Conservation (phyloP, 2,797 vertebrate genomes). For the Limnodromus scolopaceus region DNA sequence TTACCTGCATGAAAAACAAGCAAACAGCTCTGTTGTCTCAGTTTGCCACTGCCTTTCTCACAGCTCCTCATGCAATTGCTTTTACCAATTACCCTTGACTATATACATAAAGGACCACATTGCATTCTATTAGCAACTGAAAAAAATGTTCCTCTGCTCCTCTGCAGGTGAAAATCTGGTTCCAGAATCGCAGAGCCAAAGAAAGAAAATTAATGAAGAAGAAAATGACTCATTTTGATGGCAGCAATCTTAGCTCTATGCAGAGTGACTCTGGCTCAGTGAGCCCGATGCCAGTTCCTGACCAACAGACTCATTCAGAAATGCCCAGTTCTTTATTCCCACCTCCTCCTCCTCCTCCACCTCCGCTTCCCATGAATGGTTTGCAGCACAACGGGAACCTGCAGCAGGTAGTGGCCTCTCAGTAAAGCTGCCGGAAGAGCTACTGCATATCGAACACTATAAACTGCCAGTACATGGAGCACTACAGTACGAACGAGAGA, state of each 20-base stretch:
- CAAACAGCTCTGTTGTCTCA: neutral
- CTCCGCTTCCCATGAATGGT: slow-evolving; percentile 79
- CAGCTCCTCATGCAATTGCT: neutral
- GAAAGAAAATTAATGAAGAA: slow-evolving; percentile 94
- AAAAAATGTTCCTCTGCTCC: neutral
- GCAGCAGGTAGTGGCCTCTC: slow-evolving; percentile 87
- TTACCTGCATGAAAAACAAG: neutral
- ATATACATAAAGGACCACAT: neutral
- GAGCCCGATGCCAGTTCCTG: slow-evolving; percentile 87
- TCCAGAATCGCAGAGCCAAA: slow-evolving; percentile 94
- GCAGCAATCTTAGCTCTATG: slow-evolving; percentile 85
- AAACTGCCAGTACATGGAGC: slow-evolving; percentile 7
- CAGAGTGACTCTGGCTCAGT: slow-evolving; percentile 92
- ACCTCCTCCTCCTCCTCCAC: slow-evolving; percentile 71
- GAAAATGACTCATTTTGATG: slow-evolving; percentile 92
- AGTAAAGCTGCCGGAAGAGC: slow-evolving; percentile 56
- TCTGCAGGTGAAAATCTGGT: slow-evolving; percentile 94
- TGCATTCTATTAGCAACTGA: neutral
- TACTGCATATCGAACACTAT: neutral
- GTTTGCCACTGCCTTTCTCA: neutral
- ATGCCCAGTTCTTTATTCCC: slow-evolving; percentile 85
- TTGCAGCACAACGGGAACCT: slow-evolving; percentile 87
- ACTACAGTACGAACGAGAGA: neutral
- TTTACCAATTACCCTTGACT: neutral
- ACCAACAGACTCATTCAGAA: slow-evolving; percentile 87